Evolutionary conservation across 2,888 invertebrate genomes (phyloP), one percentile per base, ranked within the genome.

Genomic region (Sthenelais limicola): DNA sequence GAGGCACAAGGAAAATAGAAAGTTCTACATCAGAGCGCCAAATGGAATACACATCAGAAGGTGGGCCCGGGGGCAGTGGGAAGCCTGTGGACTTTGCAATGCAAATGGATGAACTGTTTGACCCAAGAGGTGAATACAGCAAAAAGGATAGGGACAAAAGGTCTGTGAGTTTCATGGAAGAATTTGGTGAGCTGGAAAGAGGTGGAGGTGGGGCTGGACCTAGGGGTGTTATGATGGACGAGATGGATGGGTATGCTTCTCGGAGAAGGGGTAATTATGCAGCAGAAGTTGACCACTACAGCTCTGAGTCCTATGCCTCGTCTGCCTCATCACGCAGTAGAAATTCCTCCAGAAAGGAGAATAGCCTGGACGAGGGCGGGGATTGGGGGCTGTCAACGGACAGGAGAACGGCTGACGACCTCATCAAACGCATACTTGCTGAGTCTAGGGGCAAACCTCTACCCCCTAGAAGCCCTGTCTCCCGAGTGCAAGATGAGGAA

Each of bases 381-480:
- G 35, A 51, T 24, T 51, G 68, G 49, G 35, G 49, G n/a, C 68
- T 51, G 7, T 51, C 68, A 54, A 70, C 49, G 9, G 54, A 70
- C 54, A 51, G 70, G 18, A 54, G 28, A 26, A 38, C 52, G 2
- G 54, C 75, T 3, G 75, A 75, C 18, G 71, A 73, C 47, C 66
- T 75, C 32, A 71, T 75, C 58, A 52, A 73, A 48, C 26, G 75
- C 35, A 73, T 75, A 30, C 72, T 75, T 32, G 68, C 68, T 7
- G 75, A 75, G 21, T 66, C 75, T 1, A 38, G 68, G 12, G 47
- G 43, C 18, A 54, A 51, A 9, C 38, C 62, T n/a, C 9, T 18
- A 9, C 43, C 43, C 9, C 62, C 35, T 7, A 35, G 18, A 1
- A 15, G 24, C 18, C n/a, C n/a, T n/a, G n/a, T n/a, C n/a, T 15